Evolutionary conservation across 2,113 vertebrate species (phyloP).

Genomic region (Columba livia): DNA sequence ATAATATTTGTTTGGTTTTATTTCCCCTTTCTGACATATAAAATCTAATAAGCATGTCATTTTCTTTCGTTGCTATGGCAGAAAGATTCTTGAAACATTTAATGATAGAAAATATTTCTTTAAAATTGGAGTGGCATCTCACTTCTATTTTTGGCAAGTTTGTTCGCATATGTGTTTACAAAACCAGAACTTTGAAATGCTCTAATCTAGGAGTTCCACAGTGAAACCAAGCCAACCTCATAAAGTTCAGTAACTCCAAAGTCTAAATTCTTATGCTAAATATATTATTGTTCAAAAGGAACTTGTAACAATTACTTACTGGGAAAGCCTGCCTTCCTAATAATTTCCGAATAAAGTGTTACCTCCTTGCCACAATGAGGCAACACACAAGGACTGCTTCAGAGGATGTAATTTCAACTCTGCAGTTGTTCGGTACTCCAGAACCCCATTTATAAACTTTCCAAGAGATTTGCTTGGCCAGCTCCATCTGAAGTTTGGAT

Average conservation of each 20-base stretch:
- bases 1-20: slow-evolving; percentile 58
- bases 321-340: slow-evolving; percentile 13
- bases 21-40: slow-evolving; percentile 58
- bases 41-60: slow-evolving; percentile 57
- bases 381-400: background rate
- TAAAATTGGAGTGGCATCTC: slow-evolving; percentile 23
- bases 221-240: slow-evolving; percentile 35
- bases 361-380: background rate
- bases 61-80: slow-evolving; percentile 48
- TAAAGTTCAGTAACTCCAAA: slow-evolving; percentile 51
- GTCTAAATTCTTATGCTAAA: slow-evolving; percentile 21
- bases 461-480: background rate
- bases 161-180: slow-evolving; percentile 41
- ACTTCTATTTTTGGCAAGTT: slow-evolving; percentile 55
- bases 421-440: background rate
- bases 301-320: slow-evolving; percentile 1
- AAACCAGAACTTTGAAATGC: slow-evolving; percentile 29
- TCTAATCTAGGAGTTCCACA: slow-evolving; percentile 25
- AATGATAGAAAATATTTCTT: slow-evolving; percentile 27
- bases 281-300: slow-evolving; percentile 36
- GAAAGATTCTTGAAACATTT: slow-evolving; percentile 48
- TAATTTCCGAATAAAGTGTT: slow-evolving; percentile 14
- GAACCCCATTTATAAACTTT: background rate
- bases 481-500: background rate
- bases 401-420: background rate